phyloP scores from a whole-genome alignment of 1,140 invertebrate species.

The Zelostemma sp. region DNA sequence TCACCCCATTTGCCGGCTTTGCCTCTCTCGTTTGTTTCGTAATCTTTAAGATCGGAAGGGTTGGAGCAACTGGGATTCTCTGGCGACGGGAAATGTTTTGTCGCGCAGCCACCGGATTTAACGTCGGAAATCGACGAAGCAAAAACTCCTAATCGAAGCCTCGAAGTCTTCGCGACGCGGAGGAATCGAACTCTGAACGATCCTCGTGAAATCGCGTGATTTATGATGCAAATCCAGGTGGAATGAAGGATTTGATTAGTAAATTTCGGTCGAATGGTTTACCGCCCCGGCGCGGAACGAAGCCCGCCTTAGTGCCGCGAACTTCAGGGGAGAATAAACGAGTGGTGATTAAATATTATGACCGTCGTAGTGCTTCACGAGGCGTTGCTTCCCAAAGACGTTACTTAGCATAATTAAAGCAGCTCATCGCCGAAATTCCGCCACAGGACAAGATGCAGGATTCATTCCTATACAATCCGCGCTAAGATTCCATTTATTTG shows the following conservation, averaged over 20 bases:
- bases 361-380: slow-evolving; percentile 60
- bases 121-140: slow-evolving; percentile 10
- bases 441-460: slow-evolving; percentile 45
- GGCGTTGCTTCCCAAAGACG: slow-evolving; percentile 57
- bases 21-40: slow-evolving; percentile 68
- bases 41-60: slow-evolving; percentile 71
- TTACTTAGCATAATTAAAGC: slow-evolving; percentile 71
- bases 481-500: too few relatives aligned
- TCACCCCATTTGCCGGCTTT: slow-evolving; percentile 67
- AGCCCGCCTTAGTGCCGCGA: slow-evolving; percentile 29
- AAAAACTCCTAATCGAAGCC: slow-evolving; percentile 9
- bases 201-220: background rate
- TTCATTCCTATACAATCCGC: slow-evolving; percentile 29
- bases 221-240: background rate
- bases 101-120: slow-evolving; percentile 29
- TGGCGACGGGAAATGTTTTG: slow-evolving; percentile 56
- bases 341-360: slow-evolving; percentile 71
- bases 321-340: slow-evolving; percentile 60
- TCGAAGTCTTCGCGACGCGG: background rate
- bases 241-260: slow-evolving; percentile 4
- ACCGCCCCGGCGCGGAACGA: slow-evolving; percentile 17
- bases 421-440: slow-evolving; percentile 56
- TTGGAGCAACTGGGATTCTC: slow-evolving; percentile 49
- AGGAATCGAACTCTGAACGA: background rate
- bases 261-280: slow-evolving; percentile 45